phyloP scores from a whole-genome alignment of 2,113 vertebrate genomes.

The Falcunculus frontatus region DNA sequence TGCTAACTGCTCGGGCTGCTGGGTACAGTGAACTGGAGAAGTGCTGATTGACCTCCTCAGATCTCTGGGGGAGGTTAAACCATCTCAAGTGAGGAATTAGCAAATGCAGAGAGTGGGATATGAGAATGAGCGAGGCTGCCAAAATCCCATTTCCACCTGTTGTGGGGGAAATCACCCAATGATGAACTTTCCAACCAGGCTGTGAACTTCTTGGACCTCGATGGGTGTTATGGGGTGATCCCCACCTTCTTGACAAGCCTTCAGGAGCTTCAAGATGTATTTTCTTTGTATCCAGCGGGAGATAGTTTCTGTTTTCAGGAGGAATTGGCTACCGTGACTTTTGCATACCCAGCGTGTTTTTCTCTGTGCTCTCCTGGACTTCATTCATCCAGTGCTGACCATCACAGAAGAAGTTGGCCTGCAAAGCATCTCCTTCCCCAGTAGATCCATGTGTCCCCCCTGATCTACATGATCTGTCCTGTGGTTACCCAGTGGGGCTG shows the following conservation, averaged over 20 bases:
- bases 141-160: not conserved
- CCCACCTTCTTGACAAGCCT: not conserved
- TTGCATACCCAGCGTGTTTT: not conserved
- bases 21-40: not conserved
- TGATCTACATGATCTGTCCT: not conserved
- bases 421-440: not conserved
- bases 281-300: not conserved
- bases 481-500: not conserved
- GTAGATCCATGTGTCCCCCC: accelerated
- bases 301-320: not conserved
- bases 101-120: not conserved
- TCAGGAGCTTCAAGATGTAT: not conserved
- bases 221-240: not conserved
- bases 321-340: not conserved
- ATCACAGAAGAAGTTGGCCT: not conserved
- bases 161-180: not conserved
- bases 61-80: not conserved
- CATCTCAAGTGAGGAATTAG: not conserved
- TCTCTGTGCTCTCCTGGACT: not conserved
- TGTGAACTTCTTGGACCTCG: not conserved
- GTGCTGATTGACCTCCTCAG: not conserved
- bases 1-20: not conserved
- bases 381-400: not conserved
- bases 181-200: not conserved
- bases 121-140: not conserved